Conservation (phyloP, 2,113 vertebrate genomes). For the Sprattus sprattus region DNA sequence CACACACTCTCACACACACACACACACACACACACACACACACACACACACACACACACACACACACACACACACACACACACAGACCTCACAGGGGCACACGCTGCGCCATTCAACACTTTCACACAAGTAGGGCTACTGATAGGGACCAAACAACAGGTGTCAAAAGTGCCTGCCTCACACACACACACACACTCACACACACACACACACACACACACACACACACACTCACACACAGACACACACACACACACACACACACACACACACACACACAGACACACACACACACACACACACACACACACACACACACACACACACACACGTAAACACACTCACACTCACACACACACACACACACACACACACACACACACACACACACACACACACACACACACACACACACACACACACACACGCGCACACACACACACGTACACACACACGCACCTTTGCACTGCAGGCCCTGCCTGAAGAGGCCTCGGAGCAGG, state of each 20-base stretch:
- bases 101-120: background rate
- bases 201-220: background rate
- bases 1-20: background rate
- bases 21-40: background rate
- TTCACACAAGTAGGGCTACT: background rate
- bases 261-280: background rate
- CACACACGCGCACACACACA: background rate
- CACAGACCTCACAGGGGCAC: too few species aligned
- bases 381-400: background rate
- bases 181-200: background rate
- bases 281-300: background rate
- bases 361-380: background rate
- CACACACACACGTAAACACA: background rate
- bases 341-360: background rate
- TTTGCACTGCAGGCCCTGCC: conserved; percentile 90
- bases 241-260: background rate
- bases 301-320: conserved; percentile 13
- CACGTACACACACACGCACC: conserved; percentile 70
- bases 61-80: background rate
- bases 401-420: background rate
- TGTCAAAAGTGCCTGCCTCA: background rate
- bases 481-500: conserved; percentile 84
- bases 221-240: background rate
- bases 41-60: background rate
- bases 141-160: background rate